Evolutionary conservation across 2,797 vertebrate genomes (phyloP), one percentile per base, ranked within the genome.

Genomic region (Taeniopygia guttata): DNA sequence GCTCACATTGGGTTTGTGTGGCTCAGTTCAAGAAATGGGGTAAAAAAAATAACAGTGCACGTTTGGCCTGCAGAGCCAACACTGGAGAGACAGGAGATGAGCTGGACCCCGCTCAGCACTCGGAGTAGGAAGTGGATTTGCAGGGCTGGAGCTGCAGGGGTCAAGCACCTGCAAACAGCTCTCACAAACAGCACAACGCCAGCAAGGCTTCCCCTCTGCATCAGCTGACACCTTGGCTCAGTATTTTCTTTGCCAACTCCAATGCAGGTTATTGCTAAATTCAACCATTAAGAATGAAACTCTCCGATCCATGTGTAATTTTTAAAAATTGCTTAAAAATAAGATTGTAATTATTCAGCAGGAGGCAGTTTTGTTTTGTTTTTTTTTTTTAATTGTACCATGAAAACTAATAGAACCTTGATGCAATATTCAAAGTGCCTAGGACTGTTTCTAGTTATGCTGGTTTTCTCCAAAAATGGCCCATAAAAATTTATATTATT

Each of bases 401-500:
- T 92, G 89, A 94, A 94, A 96, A 49, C 38, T 49, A 95, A 96
- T 86, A 67, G 82, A 43, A 92, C 48, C 58, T 76, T 81, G 73
- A 69, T 92, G 55, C 22, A 89, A 20, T 85, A 86, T 87, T 84
- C 76, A 64, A 40, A 78, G 83, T 87, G 48, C 54, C 42, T 73
- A 48, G 9, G n/a, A 90, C 64, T 94, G 62, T 2, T 87, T 90
- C 72, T 91, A 94, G 92, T 84, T 72, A 68, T 84, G 69, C 66
- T 63, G 30, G 62, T 94, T 92, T 88, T 62, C 75, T 90, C 46
- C 29, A 94, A 93, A 95, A 96, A 93, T 63, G 74, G 75, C 87
- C 81, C 91, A 91, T 95, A 84, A 96, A 95, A 91, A 48, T 36
- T 81, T 84, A 58, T 67, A 93, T 94, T 93, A 89, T 95, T 96